Evolutionary conservation across 2,797 vertebrate genomes (phyloP), one percentile per base, ranked within the genome.

Genomic region (Triplophysa yarkandensis): DNA sequence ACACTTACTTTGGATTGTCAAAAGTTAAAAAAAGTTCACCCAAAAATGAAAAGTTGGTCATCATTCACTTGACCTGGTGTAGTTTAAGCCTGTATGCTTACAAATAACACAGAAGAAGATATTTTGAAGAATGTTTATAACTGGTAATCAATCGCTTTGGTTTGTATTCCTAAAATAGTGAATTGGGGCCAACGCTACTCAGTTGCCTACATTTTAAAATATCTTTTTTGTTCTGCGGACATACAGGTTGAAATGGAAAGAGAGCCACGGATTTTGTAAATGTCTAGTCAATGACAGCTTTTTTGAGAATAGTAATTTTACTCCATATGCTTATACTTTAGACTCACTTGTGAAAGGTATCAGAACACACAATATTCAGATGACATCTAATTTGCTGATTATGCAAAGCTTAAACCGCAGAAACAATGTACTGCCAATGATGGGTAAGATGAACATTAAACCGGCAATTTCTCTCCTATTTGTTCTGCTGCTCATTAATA

Each of bases 401-500:
- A 48, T 78, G 16, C 54, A 36, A 68, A 68, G 66, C 32, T 58
- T 30, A 41, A 0, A 84, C 86, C 82, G 81, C 71, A 63, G 82
- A 82, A 74, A 32, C 67, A 83, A 58, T 3, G n/a, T 16, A 66
- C 73, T 85, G 79, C 62, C 82, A 75, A 78, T 46, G 57, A 23
- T 5, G 13, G 71, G 79, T 44, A 68, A 68, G 32, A 61, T 74
- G 54, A 82, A 72, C 48, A 76, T 78, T 58, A 43, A 57, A 64
- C 55, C 39, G 61, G 25, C 41, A 64, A 32, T 54, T 67, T 72
- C 65, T 46, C 62, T 71, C 83, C 46, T 34, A 32, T 69, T 80
- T 77, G 74, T 75, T 82, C 71, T 61, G 68, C 80, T 72, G 68
- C 77, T 66, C 74, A 78, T 71, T 80, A 84, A 82, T 79, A 62